Evolutionary conservation across 2,113 vertebrate genomes (phyloP), one percentile per base, ranked within the genome.

Genomic region (Campylomormyrus tamandua): DNA sequence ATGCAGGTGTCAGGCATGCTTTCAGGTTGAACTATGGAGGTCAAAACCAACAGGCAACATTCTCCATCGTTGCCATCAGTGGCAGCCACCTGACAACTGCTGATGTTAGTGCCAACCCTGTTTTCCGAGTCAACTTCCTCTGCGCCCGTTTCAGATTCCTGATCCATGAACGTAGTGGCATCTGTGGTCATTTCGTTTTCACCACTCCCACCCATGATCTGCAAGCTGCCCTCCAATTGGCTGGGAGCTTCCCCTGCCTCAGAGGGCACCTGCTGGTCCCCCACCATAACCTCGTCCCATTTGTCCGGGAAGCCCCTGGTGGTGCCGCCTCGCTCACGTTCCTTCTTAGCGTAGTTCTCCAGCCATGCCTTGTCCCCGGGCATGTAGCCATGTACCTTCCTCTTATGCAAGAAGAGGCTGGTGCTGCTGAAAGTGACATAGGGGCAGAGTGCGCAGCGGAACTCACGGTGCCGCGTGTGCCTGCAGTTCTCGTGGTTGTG

Each of bases 401-500:
- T 97, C 94, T 99, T 99, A 93, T 99, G 98, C 92, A 98, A 96
- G 94, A 99, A 99, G 62, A 99, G 97, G 66, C 97, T 96, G 84
- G 97, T 97, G 91, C 97, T 98, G 92, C 98, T 99, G 94, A 98
- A 99, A 0, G 98, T 98, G 13, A 95, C 95, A 91, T 99, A 99
- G 0, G 94, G 88, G 87, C 98, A 99, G 48, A 99, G 97, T 1
- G 97, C 97, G 0, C 98, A 99, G 83, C 93, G 92, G 89, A 98
- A 99, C 93, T 98, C 96, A 0, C 96, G 96, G 56, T 97, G 96
- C 90, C 96, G 97, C 48, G 98, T 99, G 90, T 99, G 98, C 92
- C 97, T 98, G 94, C 98, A 98, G 96, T 99, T 99, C 94, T 99
- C 98, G 0, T 99, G 98, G 94, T 98, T 99, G 83, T 97, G 95